Evolutionary conservation across 2,113 vertebrate genomes (phyloP).

Genomic region (Hippocampus comes): DNA sequence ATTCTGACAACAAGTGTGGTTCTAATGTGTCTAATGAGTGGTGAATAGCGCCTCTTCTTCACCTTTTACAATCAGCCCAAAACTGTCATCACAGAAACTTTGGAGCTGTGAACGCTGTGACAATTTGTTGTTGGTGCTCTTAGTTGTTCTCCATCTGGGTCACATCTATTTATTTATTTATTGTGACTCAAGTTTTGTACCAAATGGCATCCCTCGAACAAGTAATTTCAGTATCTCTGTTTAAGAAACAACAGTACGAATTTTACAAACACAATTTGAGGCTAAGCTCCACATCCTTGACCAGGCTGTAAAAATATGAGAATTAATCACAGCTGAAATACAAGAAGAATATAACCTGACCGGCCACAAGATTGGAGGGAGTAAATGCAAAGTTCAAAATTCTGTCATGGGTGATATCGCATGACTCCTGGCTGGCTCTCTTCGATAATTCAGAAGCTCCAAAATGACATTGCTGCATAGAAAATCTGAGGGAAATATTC

Average conservation of each 20-base stretch:
- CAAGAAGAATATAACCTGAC: too few relatives aligned
- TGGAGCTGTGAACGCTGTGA: slow-evolving; percentile 17
- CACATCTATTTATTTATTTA: neutral
- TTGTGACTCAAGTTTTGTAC: neutral
- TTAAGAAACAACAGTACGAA: neutral
- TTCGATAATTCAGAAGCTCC: neutral
- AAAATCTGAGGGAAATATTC: too few relatives aligned
- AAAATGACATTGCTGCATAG: neutral
- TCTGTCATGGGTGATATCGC: neutral
- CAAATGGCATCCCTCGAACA: neutral
- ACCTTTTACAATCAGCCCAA: slow-evolving; percentile 10
- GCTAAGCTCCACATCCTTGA: too few relatives aligned
- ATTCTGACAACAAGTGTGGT: neutral
- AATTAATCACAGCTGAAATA: too few relatives aligned
- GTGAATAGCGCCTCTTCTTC: slow-evolving; percentile 9
- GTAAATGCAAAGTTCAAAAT: too few relatives aligned
- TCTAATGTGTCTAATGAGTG: slow-evolving; percentile 6
- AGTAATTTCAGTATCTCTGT: neutral
- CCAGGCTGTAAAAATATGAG: too few relatives aligned
- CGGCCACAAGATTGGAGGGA: too few relatives aligned
- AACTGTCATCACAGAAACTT: slow-evolving; percentile 20
- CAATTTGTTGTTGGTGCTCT: neutral
- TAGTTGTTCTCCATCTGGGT: slow-evolving; percentile 1
- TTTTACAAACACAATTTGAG: neutral
- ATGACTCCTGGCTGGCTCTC: neutral